Percentiles rank a stretch among this genome's conserved stretches.
These are phyloP conservation scores for Notolabrus celidotus DNA, from an alignment of 2,797 vertebrate genomes.

Conservation along the genomic window DNA sequence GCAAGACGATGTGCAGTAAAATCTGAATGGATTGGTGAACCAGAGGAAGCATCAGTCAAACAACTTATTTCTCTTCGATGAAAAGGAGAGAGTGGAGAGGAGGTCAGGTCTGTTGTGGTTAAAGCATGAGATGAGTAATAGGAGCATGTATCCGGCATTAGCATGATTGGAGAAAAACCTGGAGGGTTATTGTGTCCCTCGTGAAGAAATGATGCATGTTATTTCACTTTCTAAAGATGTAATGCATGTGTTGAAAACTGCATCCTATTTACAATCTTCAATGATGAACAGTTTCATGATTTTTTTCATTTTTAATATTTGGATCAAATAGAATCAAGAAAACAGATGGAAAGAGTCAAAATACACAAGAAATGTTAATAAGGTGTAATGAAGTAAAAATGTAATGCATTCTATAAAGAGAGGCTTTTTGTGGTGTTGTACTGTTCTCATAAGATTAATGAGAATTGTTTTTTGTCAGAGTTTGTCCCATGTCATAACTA, in stretches of 20 bases:
- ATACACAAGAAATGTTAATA: no score
- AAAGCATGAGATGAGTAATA: slow-evolving; percentile 1
- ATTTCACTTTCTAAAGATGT: background rate
- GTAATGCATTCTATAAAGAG: no score
- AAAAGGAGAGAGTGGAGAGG: slow-evolving; percentile 20
- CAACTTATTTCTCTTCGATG: background rate
- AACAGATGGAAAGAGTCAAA: no score
- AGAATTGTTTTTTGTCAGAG: no score
- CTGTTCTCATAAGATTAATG: no score
- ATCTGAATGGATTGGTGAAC: slow-evolving; percentile 11
- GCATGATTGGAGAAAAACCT: background rate
- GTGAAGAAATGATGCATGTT: no score
- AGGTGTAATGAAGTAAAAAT: no score
- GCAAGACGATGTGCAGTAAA: slow-evolving; percentile 1
- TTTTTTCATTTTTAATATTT: no score
- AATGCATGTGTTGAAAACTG: background rate
- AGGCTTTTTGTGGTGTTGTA: no score
- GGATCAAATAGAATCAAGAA: no score
- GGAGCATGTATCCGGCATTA: background rate
- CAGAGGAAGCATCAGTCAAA: slow-evolving; percentile 23
- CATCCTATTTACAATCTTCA: background rate
- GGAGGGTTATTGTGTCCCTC: background rate
- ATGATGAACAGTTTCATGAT: no score
- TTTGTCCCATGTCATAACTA: no score
- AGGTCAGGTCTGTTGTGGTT: slow-evolving; percentile 12